Evolutionary conservation across 2,888 invertebrate species (phyloP).

Genomic region (Sinopyrophorus schimmeli): DNA sequence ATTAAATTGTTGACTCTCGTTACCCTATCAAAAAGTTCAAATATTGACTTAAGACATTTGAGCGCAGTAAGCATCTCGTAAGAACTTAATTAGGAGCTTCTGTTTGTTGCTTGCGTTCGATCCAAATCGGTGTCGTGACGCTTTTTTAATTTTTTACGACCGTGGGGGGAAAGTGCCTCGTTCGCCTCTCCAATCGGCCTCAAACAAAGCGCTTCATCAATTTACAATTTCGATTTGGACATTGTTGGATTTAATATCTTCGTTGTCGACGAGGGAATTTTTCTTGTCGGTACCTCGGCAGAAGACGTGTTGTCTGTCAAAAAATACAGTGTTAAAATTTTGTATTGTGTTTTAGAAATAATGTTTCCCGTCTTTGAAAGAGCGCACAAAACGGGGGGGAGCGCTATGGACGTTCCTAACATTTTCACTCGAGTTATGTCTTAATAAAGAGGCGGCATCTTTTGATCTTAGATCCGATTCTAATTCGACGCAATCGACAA

Average conservation of each 20-base stretch:
- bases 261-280: constrained; percentile 8
- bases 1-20: constrained; percentile 33
- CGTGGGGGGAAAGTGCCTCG: too few species aligned
- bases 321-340: constrained; percentile 23
- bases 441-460: constrained; percentile 44
- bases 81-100: constrained; percentile 39
- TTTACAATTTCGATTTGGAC: too few species aligned
- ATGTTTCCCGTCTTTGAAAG: constrained; percentile 15
- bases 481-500: constrained; percentile 42
- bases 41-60: constrained; percentile 42
- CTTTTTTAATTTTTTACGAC: constrained; percentile 7
- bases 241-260: too few species aligned
- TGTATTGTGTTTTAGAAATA: constrained; percentile 24
- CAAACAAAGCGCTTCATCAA: too few species aligned
- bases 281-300: constrained; percentile 14
- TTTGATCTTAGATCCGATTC: constrained; percentile 46
- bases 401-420: background rate
- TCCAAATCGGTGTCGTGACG: too few species aligned
- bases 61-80: constrained; percentile 36
- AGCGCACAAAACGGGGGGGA: constrained; percentile 1
- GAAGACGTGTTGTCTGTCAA: constrained; percentile 16
- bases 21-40: constrained; percentile 42
- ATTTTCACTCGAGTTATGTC: constrained; percentile 45
- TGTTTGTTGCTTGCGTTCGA: constrained; percentile 15
- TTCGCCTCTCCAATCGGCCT: too few species aligned